Conservation (phyloP, 1,140 invertebrate species). For the Gryllus bimaculatus region DNA sequence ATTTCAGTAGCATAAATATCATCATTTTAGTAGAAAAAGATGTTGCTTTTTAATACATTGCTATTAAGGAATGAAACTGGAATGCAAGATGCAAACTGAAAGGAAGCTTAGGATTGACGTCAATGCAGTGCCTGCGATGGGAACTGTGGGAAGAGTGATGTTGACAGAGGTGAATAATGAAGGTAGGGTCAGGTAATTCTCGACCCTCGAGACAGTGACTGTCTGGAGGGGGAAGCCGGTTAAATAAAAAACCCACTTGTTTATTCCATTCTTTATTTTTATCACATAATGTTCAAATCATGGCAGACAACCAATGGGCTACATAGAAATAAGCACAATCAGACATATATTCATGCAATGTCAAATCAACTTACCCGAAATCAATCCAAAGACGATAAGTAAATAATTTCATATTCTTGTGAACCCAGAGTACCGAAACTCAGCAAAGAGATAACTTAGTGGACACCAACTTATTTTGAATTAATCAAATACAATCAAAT, state of each 20-base stretch:
- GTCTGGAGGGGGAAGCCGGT: no score
- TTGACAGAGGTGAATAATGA: neutral
- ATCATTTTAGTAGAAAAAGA: no score
- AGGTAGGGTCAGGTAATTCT: neutral
- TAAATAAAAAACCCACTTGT: neutral
- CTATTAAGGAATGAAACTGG: no score
- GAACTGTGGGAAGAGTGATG: neutral
- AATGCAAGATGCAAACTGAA: no score
- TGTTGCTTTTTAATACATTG: no score
- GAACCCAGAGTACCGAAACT: neutral
- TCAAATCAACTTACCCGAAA: neutral
- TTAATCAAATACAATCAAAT: neutral
- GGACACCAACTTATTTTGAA: neutral
- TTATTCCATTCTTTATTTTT: constrained; percentile 3
- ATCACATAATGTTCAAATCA: constrained; percentile 5
- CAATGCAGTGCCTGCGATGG: no score
- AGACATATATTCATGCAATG: neutral
- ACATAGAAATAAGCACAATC: neutral
- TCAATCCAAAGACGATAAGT: neutral
- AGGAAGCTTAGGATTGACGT: no score
- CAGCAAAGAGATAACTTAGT: neutral
- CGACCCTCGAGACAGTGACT: no score
- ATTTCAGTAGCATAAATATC: no score
- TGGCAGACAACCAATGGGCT: neutral
- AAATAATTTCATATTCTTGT: neutral